Base-by-base conservation (phyloP, 2,888 invertebrate genomes). In the Lasius fuliginosus region DNA sequence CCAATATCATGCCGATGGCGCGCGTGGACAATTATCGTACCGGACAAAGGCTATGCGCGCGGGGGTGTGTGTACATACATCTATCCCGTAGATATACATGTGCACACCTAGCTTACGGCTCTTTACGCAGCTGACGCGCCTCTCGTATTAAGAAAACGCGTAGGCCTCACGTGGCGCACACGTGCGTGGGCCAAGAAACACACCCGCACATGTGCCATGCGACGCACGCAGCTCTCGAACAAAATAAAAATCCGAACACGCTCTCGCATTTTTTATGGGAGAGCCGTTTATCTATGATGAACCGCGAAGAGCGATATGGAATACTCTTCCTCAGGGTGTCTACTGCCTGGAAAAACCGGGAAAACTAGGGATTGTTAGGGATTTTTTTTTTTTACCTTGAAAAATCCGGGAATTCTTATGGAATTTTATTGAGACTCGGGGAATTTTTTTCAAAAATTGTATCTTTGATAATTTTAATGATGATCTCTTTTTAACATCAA, bases 51-150 rank as follows among this genome's bases (percentile, higher is more conserved):
- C 86, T 90, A 90, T 88, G 60, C 6, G 15, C 60, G 60, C 62
- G 93, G 92, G 92, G 92, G 93, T 92, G 92, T 90, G 36, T 90
- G 4, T 33, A 33, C 36, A 89, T 82, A 30, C 75, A 82, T 60
- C 85, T 76, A 86, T 88, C 85, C 77, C 83, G 81, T 86, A 36
- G 67, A 69, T 15, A n/a, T n/a, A 49, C 2, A 49, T n/a, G 5
- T n/a, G 42, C 75, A 73, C 27, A 12, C 11, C 69, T 85, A 49
- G 87, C 89, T 90, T 90, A 88, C 86, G 90, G 89, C 88, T 93
- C 92, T 92, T 93, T 93, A 93, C 93, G 92, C 93, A 93, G 92
- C 93, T 93, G 92, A 92, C 92, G 92, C 92, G 88, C 79, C 89
- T 83, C 88, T 83, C 88, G 90, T 90, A 91, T 92, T 91, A 89